Conservation (phyloP, 2,888 invertebrate genomes). For the Phengaris arion region DNA sequence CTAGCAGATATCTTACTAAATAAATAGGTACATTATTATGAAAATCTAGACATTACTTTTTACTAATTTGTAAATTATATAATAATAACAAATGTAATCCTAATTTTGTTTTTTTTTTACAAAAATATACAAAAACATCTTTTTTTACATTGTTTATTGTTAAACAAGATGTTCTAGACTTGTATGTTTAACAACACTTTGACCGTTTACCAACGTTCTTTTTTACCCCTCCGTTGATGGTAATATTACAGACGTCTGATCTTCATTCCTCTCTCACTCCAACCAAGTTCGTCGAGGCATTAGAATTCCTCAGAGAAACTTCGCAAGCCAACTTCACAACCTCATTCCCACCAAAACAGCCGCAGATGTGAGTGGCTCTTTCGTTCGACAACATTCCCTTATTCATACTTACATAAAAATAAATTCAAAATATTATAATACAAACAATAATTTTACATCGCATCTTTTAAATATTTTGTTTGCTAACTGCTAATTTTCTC, state of each 20-base stretch:
- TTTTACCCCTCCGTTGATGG: neutral
- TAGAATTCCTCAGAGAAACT: neutral
- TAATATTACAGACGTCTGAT: neutral
- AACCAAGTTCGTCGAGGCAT: neutral
- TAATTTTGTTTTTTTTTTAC: neutral
- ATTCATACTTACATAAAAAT: neutral
- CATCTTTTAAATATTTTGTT: neutral
- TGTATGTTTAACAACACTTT: neutral
- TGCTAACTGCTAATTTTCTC: neutral
- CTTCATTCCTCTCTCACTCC: neutral
- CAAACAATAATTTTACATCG: neutral
- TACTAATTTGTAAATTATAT: constrained; percentile 7
- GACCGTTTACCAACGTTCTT: neutral
- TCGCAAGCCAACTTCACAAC: neutral
- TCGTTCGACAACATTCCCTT: neutral
- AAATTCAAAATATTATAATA: neutral
- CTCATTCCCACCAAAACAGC: constrained; percentile 15
- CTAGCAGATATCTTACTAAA: neutral
- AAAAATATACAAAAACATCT: constrained; percentile 4
- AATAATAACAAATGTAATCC: neutral
- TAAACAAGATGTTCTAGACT: neutral
- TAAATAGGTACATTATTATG: neutral
- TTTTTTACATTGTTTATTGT: neutral
- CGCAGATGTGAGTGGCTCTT: neutral
- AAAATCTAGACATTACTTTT: neutral